Conservation (phyloP, 2,113 vertebrate species). For the Ammodytes marinus region DNA sequence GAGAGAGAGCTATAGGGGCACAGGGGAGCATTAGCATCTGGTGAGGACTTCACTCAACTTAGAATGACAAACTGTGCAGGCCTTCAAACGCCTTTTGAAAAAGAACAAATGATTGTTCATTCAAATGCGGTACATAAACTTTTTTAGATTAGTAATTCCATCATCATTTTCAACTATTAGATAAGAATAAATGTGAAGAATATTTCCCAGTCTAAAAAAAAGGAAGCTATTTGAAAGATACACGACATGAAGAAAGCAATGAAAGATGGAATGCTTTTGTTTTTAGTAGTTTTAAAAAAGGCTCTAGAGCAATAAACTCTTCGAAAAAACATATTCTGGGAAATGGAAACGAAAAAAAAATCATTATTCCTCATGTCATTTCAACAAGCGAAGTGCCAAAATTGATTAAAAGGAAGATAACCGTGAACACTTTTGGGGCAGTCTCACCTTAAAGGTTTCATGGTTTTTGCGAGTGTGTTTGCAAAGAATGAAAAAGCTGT, state of each 20-base stretch:
- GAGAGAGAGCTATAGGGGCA: background rate
- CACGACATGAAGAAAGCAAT: background rate
- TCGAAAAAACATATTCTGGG: background rate
- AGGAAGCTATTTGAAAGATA: background rate
- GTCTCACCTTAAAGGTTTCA: background rate
- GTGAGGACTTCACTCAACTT: slow-evolving; percentile 12
- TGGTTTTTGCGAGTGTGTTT: background rate
- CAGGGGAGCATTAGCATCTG: slow-evolving; percentile 31
- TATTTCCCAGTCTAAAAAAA: background rate
- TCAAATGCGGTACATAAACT: slow-evolving; percentile 17
- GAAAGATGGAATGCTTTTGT: background rate
- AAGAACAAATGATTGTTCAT: slow-evolving; percentile 17
- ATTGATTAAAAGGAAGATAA: background rate
- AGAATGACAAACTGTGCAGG: slow-evolving; percentile 7
- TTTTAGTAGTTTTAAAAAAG: background rate
- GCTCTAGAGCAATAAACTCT: background rate
- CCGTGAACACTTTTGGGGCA: too few relatives aligned
- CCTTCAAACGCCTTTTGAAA: slow-evolving; percentile 4
- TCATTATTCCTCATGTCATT: background rate
- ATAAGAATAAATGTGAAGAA: slow-evolving; percentile 15
- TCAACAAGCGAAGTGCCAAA: background rate
- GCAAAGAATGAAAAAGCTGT: background rate
- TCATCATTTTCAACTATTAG: background rate
- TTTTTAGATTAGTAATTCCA: background rate
- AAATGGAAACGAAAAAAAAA: too few relatives aligned